A percentile compares a stretch with the other conserved stretches of the same genome.
Conservation (phyloP, 2,797 vertebrate species). For the Squalus acanthias region DNA sequence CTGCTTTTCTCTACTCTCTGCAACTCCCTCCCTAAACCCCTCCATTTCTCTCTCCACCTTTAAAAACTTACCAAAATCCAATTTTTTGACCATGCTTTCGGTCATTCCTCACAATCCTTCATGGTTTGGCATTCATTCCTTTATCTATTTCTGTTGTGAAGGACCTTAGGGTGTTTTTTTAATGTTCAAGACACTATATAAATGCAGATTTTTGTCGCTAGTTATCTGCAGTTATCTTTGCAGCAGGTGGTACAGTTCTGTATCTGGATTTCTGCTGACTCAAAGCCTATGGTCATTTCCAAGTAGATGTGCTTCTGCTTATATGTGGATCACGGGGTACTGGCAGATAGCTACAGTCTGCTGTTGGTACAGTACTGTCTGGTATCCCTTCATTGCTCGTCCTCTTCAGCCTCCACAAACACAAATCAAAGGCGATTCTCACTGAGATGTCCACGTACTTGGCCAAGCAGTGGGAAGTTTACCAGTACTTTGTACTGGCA, state of each 20-base stretch:
- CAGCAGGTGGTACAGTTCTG: not conserved
- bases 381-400: no score
- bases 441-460: no score
- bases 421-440: no score
- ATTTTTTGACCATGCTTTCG: not conserved
- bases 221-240: not conserved
- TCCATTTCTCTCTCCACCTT: not conserved
- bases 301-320: not conserved
- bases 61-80: no score
- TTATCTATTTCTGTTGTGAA: not conserved
- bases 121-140: not conserved
- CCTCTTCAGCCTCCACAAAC: no score
- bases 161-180: not conserved
- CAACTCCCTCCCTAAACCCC: not conserved
- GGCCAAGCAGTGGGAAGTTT: no score
- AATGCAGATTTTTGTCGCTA: not conserved
- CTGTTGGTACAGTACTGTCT: no score
- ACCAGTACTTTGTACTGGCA: no score
- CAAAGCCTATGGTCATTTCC: not conserved
- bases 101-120: not conserved
- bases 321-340: no score
- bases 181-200: not conserved
- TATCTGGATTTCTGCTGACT: not conserved
- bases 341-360: no score
- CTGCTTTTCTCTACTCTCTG: not conserved